Evolutionary conservation across 2,113 vertebrate genomes (phyloP).

Genomic region (Myrmecobius fasciatus): DNA sequence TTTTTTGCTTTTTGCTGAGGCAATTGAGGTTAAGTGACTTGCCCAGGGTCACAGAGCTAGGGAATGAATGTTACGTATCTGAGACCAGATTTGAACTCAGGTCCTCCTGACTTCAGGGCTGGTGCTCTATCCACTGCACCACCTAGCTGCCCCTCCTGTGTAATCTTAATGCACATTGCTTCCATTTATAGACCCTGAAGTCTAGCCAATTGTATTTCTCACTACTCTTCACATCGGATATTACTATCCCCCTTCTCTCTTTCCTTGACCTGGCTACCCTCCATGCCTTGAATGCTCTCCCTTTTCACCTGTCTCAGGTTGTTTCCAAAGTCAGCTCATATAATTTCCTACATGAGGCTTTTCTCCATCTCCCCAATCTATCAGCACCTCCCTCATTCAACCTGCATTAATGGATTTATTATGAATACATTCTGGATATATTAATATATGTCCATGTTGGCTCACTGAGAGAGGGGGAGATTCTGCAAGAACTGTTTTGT

Average conservation of each 20-base stretch:
- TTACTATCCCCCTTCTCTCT: neutral
- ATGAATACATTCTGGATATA: neutral
- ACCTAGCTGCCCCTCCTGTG: too few species aligned
- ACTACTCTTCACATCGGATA: neutral
- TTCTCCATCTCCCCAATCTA: neutral
- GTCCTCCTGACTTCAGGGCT: too few species aligned
- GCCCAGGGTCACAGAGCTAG: too few species aligned
- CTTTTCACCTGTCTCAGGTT: neutral
- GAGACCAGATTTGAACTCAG: too few species aligned
- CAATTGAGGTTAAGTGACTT: too few species aligned
- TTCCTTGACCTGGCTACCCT: neutral
- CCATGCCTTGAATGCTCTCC: neutral
- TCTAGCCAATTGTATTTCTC: neutral
- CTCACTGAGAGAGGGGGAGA: neutral
- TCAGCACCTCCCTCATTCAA: neutral
- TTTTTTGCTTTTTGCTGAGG: too few species aligned
- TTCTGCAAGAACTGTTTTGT: neutral
- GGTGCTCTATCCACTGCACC: too few species aligned
- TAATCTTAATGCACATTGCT: neutral
- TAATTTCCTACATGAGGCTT: neutral
- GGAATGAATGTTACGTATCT: too few species aligned
- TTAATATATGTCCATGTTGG: neutral
- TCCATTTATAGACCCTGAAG: neutral
- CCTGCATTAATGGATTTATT: neutral
- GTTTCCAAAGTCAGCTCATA: neutral